Percentiles rank a stretch among this genome's conserved stretches.
Evolutionary conservation across 2,113 vertebrate species (phyloP).

Genomic region (Peromyscus maniculatus): DNA sequence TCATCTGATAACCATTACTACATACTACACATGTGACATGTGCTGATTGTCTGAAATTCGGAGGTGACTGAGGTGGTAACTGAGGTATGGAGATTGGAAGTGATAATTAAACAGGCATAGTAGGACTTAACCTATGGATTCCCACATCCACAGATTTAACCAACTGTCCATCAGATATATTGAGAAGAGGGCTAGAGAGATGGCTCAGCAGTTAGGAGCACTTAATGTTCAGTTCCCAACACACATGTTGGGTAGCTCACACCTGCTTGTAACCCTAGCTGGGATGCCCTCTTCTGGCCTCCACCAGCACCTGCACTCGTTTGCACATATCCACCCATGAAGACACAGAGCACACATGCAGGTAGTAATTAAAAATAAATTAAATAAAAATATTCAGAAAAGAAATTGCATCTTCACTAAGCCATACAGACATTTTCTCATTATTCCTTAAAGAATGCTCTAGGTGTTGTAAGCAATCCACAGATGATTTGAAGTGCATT

Average conservation of each 20-base stretch:
- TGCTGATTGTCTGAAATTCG: background rate
- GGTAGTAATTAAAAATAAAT: background rate
- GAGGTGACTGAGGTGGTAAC: fast-evolving
- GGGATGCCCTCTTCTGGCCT: background rate
- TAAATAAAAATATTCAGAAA: background rate
- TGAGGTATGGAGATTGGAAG: fast-evolving
- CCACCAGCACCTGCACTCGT: background rate
- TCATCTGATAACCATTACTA: background rate
- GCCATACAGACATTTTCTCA: background rate
- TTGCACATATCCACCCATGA: background rate
- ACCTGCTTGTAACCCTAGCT: background rate
- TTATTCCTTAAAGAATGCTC: background rate
- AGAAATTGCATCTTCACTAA: background rate
- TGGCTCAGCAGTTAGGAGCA: background rate
- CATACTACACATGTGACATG: too few species aligned
- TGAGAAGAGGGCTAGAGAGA: background rate
- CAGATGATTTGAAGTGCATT: background rate
- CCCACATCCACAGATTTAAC: background rate
- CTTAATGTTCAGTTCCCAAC: background rate
- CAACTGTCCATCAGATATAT: background rate
- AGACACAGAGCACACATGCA: background rate
- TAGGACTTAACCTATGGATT: background rate
- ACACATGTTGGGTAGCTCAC: background rate
- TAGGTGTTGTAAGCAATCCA: background rate
- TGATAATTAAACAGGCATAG: background rate